Conservation (phyloP, 2,888 invertebrate genomes). For the Stenodema calcarata region DNA sequence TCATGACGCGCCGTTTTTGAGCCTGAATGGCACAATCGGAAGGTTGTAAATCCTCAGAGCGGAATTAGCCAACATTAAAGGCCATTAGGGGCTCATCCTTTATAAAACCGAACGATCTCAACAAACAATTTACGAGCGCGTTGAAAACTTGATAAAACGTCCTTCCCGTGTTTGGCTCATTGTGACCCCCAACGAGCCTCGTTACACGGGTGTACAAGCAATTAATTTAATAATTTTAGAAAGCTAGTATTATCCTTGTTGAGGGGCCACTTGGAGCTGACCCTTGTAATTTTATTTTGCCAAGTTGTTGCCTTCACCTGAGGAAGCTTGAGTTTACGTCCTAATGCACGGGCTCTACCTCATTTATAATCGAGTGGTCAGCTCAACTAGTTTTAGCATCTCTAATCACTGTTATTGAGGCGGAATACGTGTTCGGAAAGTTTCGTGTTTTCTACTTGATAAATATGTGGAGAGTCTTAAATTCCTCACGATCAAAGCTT, state of each 20-base stretch:
- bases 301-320: background rate
- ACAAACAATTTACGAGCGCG: background rate
- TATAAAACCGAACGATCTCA: background rate
- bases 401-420: background rate
- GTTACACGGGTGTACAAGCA: background rate
- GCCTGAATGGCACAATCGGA: background rate
- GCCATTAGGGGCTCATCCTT: background rate
- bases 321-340: background rate
- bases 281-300: background rate
- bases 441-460: background rate
- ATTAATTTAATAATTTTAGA: background rate
- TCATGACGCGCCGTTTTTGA: background rate
- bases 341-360: background rate
- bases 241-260: background rate
- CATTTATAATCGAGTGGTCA: background rate
- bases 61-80: background rate
- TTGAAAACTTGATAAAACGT: background rate
- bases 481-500: background rate
- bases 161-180: background rate
- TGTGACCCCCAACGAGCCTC: background rate
- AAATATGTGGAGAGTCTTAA: no score
- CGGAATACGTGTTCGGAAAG: background rate
- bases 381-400: background rate
- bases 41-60: background rate
- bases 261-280: background rate